These are phyloP conservation scores for Lordiphosa collinella DNA, from an alignment of 1,140 invertebrate genomes.

Conservation along the genomic window DNA sequence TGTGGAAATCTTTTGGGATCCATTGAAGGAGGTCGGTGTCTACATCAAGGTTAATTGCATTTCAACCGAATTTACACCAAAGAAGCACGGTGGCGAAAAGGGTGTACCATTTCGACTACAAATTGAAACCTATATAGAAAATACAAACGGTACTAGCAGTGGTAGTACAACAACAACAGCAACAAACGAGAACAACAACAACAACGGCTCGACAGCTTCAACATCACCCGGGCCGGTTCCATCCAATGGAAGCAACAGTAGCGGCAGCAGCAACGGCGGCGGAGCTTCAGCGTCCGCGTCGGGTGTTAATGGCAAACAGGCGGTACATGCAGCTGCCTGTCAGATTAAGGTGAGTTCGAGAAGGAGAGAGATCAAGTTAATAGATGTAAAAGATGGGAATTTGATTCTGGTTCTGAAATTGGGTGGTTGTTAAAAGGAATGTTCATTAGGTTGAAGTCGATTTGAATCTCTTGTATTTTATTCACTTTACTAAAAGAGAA, in stretches of 20 bases:
- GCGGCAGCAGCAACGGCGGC: slow-evolving; percentile 11
- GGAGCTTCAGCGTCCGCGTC: slow-evolving; percentile 42
- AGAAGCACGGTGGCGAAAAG: slow-evolving; percentile 98
- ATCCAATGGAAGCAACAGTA: slow-evolving; percentile 19
- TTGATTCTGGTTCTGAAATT: too few relatives aligned
- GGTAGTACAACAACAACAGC: slow-evolving; percentile 6
- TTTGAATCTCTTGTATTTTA: too few relatives aligned
- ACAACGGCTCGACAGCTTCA: slow-evolving; percentile 24
- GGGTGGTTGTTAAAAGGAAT: too few relatives aligned
- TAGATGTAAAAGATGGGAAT: too few relatives aligned
- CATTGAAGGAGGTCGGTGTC: slow-evolving; percentile 96
- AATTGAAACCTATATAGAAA: slow-evolving; percentile 89
- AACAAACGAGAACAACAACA: slow-evolving; percentile 9
- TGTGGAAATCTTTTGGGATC: slow-evolving; percentile 96
- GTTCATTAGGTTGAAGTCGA: too few relatives aligned
- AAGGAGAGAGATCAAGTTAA: too few relatives aligned
- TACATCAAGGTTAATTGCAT: slow-evolving; percentile 98
- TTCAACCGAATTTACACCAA: slow-evolving; percentile 98
- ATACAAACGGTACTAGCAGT: slow-evolving; percentile 48
- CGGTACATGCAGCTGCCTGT: slow-evolving; percentile 95
- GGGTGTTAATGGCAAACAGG: slow-evolving; percentile 68
- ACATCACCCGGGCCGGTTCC: slow-evolving; percentile 20
- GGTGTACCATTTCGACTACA: slow-evolving; percentile 97
- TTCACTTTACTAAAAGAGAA: too few relatives aligned
- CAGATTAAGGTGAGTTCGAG: slow-evolving; percentile 90